Conservation (phyloP, 2,888 invertebrate genomes). For the Drosophila infuscata region DNA sequence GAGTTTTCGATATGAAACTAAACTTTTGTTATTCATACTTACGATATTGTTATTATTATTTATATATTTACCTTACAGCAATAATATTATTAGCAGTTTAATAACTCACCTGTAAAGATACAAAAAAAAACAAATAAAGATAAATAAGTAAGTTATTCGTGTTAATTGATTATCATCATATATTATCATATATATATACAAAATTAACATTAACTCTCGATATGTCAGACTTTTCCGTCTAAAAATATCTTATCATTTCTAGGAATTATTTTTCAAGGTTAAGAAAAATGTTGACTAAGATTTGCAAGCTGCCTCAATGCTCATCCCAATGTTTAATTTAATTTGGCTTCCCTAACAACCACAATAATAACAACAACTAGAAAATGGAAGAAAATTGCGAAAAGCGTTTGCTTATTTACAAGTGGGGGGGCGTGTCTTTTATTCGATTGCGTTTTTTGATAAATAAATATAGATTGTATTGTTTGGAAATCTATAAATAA, state of each 20-base stretch:
- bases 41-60: background rate
- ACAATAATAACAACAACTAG: constrained; percentile 5
- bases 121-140: constrained; percentile 10
- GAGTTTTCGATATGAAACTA: constrained; percentile 19
- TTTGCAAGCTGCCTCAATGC: constrained; percentile 31
- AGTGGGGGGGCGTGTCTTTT: background rate
- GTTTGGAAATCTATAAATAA: background rate
- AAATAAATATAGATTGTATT: background rate
- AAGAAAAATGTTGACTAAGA: constrained; percentile 56
- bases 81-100: background rate
- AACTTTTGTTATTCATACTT: background rate
- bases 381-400: constrained; percentile 15
- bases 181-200: too few relatives aligned
- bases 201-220: constrained; percentile 57
- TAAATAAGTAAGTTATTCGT: constrained; percentile 10
- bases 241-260: constrained; percentile 17
- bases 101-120: constrained; percentile 67
- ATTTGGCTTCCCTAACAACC: background rate
- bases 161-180: too few relatives aligned
- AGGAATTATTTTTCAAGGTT: constrained; percentile 15
- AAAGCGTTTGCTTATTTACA: background rate
- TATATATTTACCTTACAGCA: constrained; percentile 19
- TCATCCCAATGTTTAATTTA: background rate
- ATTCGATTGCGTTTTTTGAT: background rate
- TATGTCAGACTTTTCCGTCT: constrained; percentile 3